phyloP scores from a whole-genome alignment of 2,888 invertebrate genomes.

The Adineta ricciae region DNA sequence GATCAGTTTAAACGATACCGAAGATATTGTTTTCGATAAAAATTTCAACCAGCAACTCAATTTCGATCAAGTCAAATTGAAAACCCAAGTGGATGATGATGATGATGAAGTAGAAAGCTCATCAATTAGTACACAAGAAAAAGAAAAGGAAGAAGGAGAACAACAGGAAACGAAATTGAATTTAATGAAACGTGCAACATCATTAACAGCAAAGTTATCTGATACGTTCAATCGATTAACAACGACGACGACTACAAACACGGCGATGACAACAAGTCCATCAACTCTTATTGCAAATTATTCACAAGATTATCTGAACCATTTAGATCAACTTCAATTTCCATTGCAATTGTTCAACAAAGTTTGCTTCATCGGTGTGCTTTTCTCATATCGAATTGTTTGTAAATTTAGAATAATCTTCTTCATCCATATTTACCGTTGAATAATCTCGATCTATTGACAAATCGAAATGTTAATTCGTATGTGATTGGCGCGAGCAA shows the following conservation, averaged over 20 bases:
- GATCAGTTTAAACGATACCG: neutral
- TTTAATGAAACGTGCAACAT: neutral
- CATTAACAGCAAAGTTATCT: neutral
- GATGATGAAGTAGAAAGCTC: neutral
- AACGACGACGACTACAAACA: neutral
- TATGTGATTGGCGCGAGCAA: slow-evolving; percentile 90
- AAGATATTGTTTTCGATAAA: neutral
- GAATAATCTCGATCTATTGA: slow-evolving; percentile 78
- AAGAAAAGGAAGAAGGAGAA: neutral
- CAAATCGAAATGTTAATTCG: neutral
- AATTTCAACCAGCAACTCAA: neutral
- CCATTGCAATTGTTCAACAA: neutral
- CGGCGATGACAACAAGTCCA: neutral
- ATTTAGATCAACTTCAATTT: neutral
- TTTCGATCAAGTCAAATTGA: neutral
- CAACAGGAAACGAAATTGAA: neutral
- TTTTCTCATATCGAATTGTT: neutral
- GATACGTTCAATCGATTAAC: neutral
- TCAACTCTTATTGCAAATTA: neutral
- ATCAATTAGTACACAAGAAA: neutral
- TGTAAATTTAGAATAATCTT: slow-evolving; percentile 63
- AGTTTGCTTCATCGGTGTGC: neutral
- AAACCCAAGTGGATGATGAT: neutral
- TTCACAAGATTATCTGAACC: neutral
- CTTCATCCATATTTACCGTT: slow-evolving; percentile 89